Evolutionary conservation across 2,113 vertebrate species (phyloP).

Genomic region (Mirounga angustirostris): DNA sequence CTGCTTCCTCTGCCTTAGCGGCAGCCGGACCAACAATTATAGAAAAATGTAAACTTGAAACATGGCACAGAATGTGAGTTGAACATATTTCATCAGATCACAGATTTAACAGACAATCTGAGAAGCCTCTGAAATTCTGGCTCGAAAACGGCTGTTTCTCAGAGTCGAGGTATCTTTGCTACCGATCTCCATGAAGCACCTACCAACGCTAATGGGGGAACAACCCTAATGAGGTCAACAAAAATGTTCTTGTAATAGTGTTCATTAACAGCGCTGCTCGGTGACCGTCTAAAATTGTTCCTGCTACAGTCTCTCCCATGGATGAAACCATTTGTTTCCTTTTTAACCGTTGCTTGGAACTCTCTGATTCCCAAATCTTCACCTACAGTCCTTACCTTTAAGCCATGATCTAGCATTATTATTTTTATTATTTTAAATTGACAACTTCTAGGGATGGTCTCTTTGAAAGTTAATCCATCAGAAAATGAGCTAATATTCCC

Average conservation of each 20-base stretch:
- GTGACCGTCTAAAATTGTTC: constrained; percentile 10
- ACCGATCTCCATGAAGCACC: constrained; percentile 34
- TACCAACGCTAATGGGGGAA: constrained; percentile 63
- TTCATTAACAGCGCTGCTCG: constrained; percentile 39
- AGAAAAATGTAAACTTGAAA: constrained; percentile 72
- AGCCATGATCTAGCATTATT: background rate
- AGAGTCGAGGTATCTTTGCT: constrained; percentile 56
- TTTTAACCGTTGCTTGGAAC: constrained; percentile 62
- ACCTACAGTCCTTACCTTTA: background rate
- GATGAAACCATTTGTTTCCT: constrained; percentile 31
- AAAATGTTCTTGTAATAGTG: constrained; percentile 68
- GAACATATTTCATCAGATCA: constrained; percentile 54
- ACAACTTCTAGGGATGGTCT: constrained; percentile 9
- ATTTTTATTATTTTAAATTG: constrained; percentile 21
- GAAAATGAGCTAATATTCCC: constrained; percentile 34
- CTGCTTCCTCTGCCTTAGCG: constrained; percentile 56
- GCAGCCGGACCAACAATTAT: constrained; percentile 27
- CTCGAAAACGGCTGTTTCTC: constrained; percentile 36
- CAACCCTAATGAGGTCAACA: constrained; percentile 73
- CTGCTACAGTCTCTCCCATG: background rate
- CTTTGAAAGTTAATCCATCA: constrained; percentile 36
- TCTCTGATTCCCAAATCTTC: constrained; percentile 44
- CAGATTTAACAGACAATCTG: constrained; percentile 43
- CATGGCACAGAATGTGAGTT: background rate
- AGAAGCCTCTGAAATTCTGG: constrained; percentile 39